These are phyloP conservation scores for Enteromius afrohamiltoni DNA, from an alignment of 2,797 vertebrate species.

Conservation along the genomic window DNA sequence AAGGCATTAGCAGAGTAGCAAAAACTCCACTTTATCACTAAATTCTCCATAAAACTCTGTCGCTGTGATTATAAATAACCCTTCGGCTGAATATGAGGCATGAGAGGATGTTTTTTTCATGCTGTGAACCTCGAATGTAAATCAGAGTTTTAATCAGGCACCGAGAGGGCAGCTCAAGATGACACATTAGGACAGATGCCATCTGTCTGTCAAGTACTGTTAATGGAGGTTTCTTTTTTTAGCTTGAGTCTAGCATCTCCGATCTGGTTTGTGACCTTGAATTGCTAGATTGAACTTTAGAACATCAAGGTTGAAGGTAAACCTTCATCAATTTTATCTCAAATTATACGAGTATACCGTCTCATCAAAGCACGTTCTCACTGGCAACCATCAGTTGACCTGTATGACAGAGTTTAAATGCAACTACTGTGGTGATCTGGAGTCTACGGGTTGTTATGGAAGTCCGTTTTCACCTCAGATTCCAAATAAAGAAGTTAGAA, in stretches of 20 bases:
- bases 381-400: background rate
- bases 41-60: constrained; percentile 17
- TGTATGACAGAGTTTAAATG: background rate
- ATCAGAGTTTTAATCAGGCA: constrained; percentile 53
- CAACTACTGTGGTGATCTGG: background rate
- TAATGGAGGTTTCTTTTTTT: constrained; percentile 13
- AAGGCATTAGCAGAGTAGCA: constrained; percentile 9
- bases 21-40: constrained; percentile 17
- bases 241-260: background rate
- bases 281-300: constrained; percentile 2
- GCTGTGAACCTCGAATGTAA: constrained; percentile 31
- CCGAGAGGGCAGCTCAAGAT: constrained; percentile 18
- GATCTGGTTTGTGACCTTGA: constrained; percentile 1
- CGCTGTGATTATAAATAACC: constrained; percentile 27
- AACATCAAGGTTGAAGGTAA: background rate
- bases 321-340: background rate
- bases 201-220: constrained; percentile 46
- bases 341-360: background rate
- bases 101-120: constrained; percentile 4
- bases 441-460: background rate
- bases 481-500: background rate
- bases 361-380: background rate
- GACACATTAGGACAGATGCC: constrained; percentile 32
- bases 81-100: background rate
- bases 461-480: background rate